These are phyloP conservation scores for Bradypodion ventrale DNA, from an alignment of 2,797 vertebrate genomes.

Conservation along the genomic window DNA sequence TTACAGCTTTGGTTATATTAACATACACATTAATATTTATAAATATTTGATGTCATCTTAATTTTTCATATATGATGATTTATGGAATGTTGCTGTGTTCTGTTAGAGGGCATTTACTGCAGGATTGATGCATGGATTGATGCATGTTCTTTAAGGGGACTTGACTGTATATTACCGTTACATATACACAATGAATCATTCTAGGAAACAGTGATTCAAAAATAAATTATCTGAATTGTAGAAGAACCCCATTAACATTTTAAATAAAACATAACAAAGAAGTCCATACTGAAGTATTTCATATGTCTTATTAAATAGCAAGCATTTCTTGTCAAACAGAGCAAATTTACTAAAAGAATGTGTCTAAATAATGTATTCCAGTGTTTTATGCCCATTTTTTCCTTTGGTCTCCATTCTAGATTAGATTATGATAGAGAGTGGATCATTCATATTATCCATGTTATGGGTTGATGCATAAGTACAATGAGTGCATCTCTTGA, in stretches of 20 bases:
- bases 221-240: constrained; percentile 78
- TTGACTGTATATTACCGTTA: constrained; percentile 66
- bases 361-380: constrained; percentile 49
- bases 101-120: constrained; percentile 80
- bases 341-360: constrained; percentile 56
- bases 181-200: constrained; percentile 71
- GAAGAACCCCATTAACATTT: constrained; percentile 78
- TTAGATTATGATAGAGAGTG: constrained; percentile 37
- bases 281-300: constrained; percentile 57
- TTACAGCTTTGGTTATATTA: constrained; percentile 86
- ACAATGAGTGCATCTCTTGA: constrained; percentile 16
- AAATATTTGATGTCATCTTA: constrained; percentile 87
- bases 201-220: constrained; percentile 71
- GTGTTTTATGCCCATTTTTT: not conserved
- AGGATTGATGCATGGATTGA: constrained; percentile 75
- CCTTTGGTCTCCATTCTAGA: constrained; percentile 27
- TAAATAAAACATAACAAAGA: constrained; percentile 82
- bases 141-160: constrained; percentile 75
- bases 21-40: constrained; percentile 89
- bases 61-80: constrained; percentile 87
- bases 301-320: constrained; percentile 63
- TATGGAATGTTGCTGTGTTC: constrained; percentile 79
- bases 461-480: constrained; percentile 6
- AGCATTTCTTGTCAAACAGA: constrained; percentile 54
- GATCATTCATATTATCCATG: constrained; percentile 41